A percentile compares a stretch with the other conserved stretches of the same genome.
phyloP scores from a whole-genome alignment of 2,797 vertebrate genomes.

The Anguilla marmorata region DNA sequence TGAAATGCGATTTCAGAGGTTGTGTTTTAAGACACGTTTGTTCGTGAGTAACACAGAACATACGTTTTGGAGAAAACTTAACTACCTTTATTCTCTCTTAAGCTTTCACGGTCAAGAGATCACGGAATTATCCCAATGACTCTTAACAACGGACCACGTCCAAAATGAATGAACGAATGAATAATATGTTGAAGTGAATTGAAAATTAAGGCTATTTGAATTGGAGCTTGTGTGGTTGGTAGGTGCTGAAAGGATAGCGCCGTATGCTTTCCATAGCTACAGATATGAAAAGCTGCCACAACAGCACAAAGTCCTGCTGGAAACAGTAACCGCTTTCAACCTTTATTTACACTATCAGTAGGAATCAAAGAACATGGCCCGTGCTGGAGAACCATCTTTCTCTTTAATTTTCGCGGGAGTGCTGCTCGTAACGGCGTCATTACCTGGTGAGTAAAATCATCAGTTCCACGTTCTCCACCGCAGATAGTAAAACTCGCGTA shows the following conservation, averaged over 20 bases:
- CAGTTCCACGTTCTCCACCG: not conserved
- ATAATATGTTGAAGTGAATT: not conserved
- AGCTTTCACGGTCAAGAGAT: not conserved
- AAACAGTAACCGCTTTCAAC: not conserved
- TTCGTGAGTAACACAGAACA: not conserved
- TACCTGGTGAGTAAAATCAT: conserved; percentile 49
- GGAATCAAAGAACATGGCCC: conserved; percentile 42
- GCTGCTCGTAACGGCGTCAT: conserved; percentile 38
- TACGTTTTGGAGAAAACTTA: not conserved
- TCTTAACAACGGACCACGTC: not conserved
- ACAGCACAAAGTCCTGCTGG: not conserved
- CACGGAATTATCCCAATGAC: not conserved
- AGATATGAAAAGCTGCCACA: not conserved
- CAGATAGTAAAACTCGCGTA: not conserved
- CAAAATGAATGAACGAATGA: not conserved
- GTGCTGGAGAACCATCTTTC: conserved; percentile 28
- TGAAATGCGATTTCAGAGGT: not conserved
- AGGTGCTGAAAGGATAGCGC: conserved; percentile 26
- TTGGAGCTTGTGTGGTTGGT: not conserved
- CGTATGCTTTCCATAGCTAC: not conserved
- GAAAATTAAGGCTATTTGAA: not conserved
- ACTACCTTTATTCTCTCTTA: not conserved
- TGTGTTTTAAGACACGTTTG: not conserved
- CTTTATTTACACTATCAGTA: not conserved
- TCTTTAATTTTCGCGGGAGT: conserved; percentile 36